A percentile compares a stretch with the other conserved stretches of the same genome.
Evolutionary conservation across 2,888 invertebrate species (phyloP).

Genomic region (Pardosa pseudoannulata): DNA sequence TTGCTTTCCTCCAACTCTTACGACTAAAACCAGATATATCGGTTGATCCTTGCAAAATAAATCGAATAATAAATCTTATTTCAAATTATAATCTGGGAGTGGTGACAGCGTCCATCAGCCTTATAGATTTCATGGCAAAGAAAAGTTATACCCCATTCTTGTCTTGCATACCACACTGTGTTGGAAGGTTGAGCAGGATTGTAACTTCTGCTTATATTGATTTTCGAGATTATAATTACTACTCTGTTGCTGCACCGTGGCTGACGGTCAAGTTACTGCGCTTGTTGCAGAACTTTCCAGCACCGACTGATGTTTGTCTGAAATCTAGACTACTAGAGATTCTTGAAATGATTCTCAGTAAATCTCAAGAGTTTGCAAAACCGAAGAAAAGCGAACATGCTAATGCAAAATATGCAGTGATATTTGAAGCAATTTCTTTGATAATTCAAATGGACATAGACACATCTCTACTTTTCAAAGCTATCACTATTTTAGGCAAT

Average conservation of each 20-base stretch:
- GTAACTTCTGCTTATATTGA: conserved; percentile 1
- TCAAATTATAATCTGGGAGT: conserved; percentile 31
- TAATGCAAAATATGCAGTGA: conserved; percentile 35
- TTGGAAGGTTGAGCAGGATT: conserved; percentile 23
- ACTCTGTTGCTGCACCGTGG: conserved; percentile 44
- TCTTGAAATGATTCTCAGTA: conserved; percentile 28
- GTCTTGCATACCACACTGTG: not conserved
- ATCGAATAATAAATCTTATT: conserved; percentile 17
- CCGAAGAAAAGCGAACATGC: conserved; percentile 30
- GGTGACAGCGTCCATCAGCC: conserved; percentile 33
- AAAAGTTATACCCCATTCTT: not conserved
- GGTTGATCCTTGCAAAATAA: not conserved
- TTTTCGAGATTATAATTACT: conserved; percentile 31
- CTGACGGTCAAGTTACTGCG: conserved; percentile 30
- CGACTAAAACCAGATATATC: conserved; percentile 23
- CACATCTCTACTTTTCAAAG: not conserved
- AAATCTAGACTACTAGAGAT: conserved; percentile 28
- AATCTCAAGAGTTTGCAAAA: conserved; percentile 18
- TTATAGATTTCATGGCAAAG: conserved; percentile 35
- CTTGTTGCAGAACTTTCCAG: conserved; percentile 14
- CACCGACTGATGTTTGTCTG: conserved; percentile 18
- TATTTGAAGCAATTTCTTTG: conserved; percentile 44
- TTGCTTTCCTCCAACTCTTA: conserved; percentile 5
- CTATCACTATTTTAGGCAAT: conserved; percentile 28
- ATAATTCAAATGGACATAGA: conserved; percentile 16